These are phyloP conservation scores for Diorhabda carinulata DNA, from an alignment of 1,140 invertebrate species.

Conservation along the genomic window DNA sequence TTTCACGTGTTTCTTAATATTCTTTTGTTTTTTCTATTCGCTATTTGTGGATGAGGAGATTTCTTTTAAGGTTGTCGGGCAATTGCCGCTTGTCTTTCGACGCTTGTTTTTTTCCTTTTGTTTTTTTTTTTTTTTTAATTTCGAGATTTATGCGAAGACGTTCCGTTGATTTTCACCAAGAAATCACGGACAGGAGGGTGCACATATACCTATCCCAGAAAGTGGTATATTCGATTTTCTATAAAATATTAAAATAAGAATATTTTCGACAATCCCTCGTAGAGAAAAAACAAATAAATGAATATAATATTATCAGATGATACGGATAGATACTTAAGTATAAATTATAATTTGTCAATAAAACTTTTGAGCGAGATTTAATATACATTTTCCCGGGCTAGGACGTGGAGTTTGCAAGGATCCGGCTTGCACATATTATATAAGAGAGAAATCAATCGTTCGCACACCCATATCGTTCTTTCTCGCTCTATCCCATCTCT, in stretches of 20 bases:
- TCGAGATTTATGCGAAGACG: conserved; percentile 6
- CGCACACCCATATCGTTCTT: conserved; percentile 18
- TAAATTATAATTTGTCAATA: not conserved
- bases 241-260: too few relatives aligned
- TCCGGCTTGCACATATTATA: conserved; percentile 4
- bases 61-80: conserved; percentile 10
- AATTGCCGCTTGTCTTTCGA: conserved; percentile 6
- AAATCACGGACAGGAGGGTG: not conserved
- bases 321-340: too few relatives aligned
- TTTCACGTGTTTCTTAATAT: conserved; percentile 22
- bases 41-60: conserved; percentile 13
- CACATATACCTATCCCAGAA: too few relatives aligned
- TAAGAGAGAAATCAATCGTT: conserved; percentile 20
- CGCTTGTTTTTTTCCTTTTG: conserved; percentile 6
- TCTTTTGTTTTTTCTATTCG: conserved; percentile 13
- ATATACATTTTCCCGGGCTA: not conserved
- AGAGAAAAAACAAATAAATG: too few relatives aligned
- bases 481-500: conserved; percentile 17
- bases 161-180: not conserved
- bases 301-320: too few relatives aligned
- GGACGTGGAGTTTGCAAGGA: not conserved
- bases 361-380: not conserved
- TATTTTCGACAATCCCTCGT: too few relatives aligned
- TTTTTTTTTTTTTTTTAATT: not conserved
- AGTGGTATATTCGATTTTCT: too few relatives aligned